Percentiles rank a stretch among this genome's conserved stretches.
Evolutionary conservation across 2,797 vertebrate genomes (phyloP).

Genomic region (Pelobates cultripes): DNA sequence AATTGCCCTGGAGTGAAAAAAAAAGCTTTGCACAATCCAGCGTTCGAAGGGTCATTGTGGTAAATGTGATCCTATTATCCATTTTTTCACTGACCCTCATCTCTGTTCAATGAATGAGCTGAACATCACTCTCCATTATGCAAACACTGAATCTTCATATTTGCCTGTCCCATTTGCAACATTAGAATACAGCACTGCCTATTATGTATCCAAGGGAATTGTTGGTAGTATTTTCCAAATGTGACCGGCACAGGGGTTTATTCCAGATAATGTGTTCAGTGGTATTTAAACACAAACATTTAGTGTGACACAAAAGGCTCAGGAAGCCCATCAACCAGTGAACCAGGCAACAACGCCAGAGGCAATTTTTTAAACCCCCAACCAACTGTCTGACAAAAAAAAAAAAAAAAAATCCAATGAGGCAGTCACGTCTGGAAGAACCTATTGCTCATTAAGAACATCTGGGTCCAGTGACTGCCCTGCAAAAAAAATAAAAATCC

Average conservation of each 20-base stretch:
- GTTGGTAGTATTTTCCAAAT: slow-evolving; percentile 33
- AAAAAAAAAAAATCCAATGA: slow-evolving; percentile 36
- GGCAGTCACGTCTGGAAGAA: slow-evolving; percentile 41
- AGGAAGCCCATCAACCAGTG: slow-evolving; percentile 25
- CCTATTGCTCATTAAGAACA: slow-evolving; percentile 47
- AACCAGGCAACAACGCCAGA: slow-evolving; percentile 39
- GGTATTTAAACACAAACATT: slow-evolving; percentile 48
- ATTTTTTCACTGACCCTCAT: too few species aligned
- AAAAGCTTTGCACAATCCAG: not conserved
- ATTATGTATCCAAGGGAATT: not conserved
- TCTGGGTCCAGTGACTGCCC: slow-evolving; percentile 32
- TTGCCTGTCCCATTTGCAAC: slow-evolving; percentile 5
- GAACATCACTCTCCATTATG: slow-evolving; percentile 14
- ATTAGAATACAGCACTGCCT: slow-evolving; percentile 19
- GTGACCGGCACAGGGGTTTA: slow-evolving; percentile 23
- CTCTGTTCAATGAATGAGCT: not conserved
- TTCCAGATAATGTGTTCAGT: slow-evolving; percentile 33
- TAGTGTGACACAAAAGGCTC: slow-evolving; percentile 30
- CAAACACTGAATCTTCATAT: not conserved
- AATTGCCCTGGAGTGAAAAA: too few species aligned
- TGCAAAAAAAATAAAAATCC: slow-evolving; percentile 38
- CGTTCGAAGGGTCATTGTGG: too few species aligned
- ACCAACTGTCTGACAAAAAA: slow-evolving; percentile 27
- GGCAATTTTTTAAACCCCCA: slow-evolving; percentile 42
- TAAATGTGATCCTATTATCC: too few species aligned